Evolutionary conservation across 2,797 vertebrate species (phyloP).

Genomic region (Gadopsis bispinosus): DNA sequence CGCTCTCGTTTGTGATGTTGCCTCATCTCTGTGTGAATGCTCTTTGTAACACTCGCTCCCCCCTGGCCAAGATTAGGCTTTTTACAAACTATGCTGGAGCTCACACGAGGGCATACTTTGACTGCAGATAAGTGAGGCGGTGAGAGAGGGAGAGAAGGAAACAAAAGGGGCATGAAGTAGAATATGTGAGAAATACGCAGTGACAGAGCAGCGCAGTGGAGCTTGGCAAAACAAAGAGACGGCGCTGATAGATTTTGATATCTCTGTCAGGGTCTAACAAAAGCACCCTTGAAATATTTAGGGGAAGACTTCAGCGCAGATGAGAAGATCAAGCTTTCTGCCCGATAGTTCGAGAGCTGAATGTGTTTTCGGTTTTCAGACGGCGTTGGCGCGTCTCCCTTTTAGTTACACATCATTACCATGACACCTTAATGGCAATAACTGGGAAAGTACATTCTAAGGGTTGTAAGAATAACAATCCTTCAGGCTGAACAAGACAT

Average conservation of each 20-base stretch:
- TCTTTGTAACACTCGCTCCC: slow-evolving; percentile 42
- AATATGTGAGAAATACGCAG: slow-evolving; percentile 37
- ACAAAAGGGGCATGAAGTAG: slow-evolving; percentile 27
- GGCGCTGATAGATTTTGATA: slow-evolving; percentile 48
- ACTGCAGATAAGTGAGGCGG: slow-evolving; percentile 40
- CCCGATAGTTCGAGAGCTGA: slow-evolving; percentile 11
- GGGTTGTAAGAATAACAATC: slow-evolving; percentile 3
- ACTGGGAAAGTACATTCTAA: background rate
- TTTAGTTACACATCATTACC: slow-evolving; percentile 18
- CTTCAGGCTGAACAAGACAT: background rate
- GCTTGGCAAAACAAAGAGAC: slow-evolving; percentile 52
- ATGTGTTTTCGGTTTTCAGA: background rate
- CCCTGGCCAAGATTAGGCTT: slow-evolving; percentile 44
- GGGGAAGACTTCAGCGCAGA: slow-evolving; percentile 1
- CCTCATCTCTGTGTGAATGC: slow-evolving; percentile 35
- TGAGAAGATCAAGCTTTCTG: slow-evolving; percentile 32
- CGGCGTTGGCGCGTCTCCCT: background rate
- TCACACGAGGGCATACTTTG: slow-evolving; percentile 45
- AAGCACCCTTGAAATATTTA: slow-evolving; percentile 57
- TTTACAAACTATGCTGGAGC: slow-evolving; percentile 55
- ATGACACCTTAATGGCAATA: slow-evolving; percentile 11
- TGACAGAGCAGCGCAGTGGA: slow-evolving; percentile 43
- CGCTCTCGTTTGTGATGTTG: slow-evolving; percentile 4
- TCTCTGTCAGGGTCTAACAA: slow-evolving; percentile 35
- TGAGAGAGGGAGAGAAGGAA: slow-evolving; percentile 15